Base-by-base conservation (phyloP, 2,797 vertebrate genomes). In the Halcyon badia region DNA sequence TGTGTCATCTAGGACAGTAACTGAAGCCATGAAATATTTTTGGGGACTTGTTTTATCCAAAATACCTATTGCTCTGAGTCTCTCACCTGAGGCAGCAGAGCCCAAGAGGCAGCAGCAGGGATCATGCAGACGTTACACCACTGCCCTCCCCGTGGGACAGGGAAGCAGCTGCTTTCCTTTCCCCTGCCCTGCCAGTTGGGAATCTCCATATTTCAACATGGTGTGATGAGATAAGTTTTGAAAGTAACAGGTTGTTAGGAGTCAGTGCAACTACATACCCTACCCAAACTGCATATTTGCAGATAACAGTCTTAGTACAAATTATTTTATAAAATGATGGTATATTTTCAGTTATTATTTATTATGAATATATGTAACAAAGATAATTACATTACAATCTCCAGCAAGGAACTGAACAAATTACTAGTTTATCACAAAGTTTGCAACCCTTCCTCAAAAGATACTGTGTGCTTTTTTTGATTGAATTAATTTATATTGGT, bases 351-450 rank as follows among this genome's bases (percentile, higher is more conserved):
- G 25, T 51, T 83, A 39, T 89, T 77, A 17, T 52, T 89, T 77
- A 19, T 52, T 62, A 37, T 11, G 10, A 20, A 25, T 35, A 21
- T 62, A 21, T 11, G 11, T 82, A 72, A 73, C 87, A 88, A 76
- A 75, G 57, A 26, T 70, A 92, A 84, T 77, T 71, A 71, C 30
- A 17, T 24, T 0, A 39, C 33, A 31, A 41, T 80, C 21, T 58
- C 15, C 19, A 73, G 22, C 80, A 89, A 35, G 41, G 48, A 93
- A 76, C 70, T 41, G n/a, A 91, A 57, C 31, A 83, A 88, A 93
- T 70, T 64, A 88, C 66, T 31, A 52, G 51, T 52, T 94, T 90
- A 79, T 77, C 73, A 83, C 44, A 39, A 94, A 95, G 62, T 84
- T 87, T 86, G n/a, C 39, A 86, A 72, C 48, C 19, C 58, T 76